Conservation (phyloP, 1,140 invertebrate species). For the Wiebesia pumilae region DNA sequence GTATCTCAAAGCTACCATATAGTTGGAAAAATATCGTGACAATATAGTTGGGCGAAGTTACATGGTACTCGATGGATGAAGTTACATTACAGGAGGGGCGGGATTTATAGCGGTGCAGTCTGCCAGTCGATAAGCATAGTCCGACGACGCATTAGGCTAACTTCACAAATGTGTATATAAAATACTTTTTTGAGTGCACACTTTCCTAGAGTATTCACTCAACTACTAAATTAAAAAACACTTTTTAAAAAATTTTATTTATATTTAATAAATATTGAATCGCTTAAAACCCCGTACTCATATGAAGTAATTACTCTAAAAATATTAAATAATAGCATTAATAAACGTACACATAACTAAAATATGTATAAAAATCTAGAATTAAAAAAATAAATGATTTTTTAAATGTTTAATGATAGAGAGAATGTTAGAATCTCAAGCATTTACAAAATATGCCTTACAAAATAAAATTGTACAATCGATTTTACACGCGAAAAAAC, state of each 20-base stretch:
- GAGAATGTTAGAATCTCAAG: too few relatives aligned
- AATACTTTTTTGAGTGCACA: neutral
- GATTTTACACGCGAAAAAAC: too few relatives aligned
- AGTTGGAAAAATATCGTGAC: conserved; percentile 62
- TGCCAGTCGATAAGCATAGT: conserved; percentile 66
- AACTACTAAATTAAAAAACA: conserved; percentile 39
- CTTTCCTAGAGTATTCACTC: neutral
- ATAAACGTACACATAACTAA: too few relatives aligned
- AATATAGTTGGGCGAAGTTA: conserved; percentile 63
- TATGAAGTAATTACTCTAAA: too few relatives aligned
- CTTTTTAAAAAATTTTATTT: neutral
- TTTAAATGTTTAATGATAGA: too few relatives aligned
- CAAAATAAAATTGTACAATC: too few relatives aligned
- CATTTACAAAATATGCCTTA: too few relatives aligned
- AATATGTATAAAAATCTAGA: too few relatives aligned
- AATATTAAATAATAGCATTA: too few relatives aligned
- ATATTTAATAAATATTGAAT: neutral
- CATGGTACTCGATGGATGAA: conserved; percentile 61
- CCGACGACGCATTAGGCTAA: conserved; percentile 60
- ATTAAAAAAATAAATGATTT: too few relatives aligned
- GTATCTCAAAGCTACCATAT: conserved; percentile 51
- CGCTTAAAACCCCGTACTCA: too few relatives aligned
- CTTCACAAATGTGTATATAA: conserved; percentile 54
- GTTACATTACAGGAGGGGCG: conserved; percentile 61
- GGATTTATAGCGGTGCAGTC: conserved; percentile 63